A percentile compares a stretch with the other conserved stretches of the same genome.
Conservation (phyloP, 2,888 invertebrate species). For the Sesamia inferens region DNA sequence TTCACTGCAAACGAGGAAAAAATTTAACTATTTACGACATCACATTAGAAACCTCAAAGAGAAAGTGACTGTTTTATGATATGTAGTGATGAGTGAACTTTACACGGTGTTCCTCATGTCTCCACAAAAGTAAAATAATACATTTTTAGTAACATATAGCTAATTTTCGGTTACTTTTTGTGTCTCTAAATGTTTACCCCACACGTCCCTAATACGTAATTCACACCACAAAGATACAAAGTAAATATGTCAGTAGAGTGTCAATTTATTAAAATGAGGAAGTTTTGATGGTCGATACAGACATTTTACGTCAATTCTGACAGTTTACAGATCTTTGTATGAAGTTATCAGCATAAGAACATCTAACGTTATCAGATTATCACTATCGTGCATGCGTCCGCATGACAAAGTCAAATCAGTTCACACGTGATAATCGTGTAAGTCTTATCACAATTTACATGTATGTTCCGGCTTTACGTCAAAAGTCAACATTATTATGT, state of each 20-base stretch:
- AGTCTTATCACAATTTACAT: conserved; percentile 20
- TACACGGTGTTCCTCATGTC: no score
- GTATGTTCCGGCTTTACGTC: conserved; percentile 14
- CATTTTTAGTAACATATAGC: no score
- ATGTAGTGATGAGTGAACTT: no score
- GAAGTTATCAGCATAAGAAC: conserved; percentile 3
- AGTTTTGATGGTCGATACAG: not conserved
- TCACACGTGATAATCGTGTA: conserved; percentile 20
- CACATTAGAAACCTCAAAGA: no score
- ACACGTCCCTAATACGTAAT: no score
- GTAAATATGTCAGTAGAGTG: conserved; percentile 2
- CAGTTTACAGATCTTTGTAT: not conserved
- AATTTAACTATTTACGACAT: no score
- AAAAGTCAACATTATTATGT: not conserved
- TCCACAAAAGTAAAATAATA: no score
- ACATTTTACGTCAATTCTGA: not conserved
- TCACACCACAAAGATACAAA: no score
- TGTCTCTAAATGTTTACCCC: no score
- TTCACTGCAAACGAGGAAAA: no score
- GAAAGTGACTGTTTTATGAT: no score
- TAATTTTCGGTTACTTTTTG: no score
- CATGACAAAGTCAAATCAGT: conserved; percentile 2
- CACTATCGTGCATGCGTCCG: conserved; percentile 2
- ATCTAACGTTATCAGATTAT: conserved; percentile 24
- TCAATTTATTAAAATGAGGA: conserved; percentile 20